These are phyloP conservation scores for Lepetodrilus schrolli DNA, from an alignment of 2,888 invertebrate genomes.

Conservation along the genomic window DNA sequence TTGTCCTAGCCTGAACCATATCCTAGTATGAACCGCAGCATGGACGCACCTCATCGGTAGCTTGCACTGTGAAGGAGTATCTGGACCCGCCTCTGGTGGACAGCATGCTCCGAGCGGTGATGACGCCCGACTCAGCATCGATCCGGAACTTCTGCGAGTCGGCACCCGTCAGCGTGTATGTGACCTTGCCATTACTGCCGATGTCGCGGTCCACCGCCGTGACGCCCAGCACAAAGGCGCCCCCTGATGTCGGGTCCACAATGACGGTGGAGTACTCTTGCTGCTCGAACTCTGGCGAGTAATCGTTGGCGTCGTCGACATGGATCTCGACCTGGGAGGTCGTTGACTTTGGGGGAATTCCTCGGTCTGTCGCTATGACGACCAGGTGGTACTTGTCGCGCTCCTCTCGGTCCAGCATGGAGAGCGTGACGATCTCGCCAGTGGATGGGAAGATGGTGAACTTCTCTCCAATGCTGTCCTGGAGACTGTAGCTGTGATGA, in stretches of 20 bases:
- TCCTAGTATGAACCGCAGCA: too few species aligned
- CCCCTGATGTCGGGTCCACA: constrained; percentile 85
- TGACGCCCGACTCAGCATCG: constrained; percentile 88
- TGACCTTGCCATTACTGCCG: constrained; percentile 86
- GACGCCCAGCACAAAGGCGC: constrained; percentile 91
- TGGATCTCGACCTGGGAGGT: constrained; percentile 80
- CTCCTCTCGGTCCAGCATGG: constrained; percentile 83
- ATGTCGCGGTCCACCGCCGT: constrained; percentile 89
- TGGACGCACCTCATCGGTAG: constrained; percentile 81
- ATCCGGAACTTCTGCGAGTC: constrained; percentile 87
- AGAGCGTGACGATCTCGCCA: constrained; percentile 82
- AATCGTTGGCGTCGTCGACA: constrained; percentile 87
- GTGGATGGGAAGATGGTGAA: constrained; percentile 87
- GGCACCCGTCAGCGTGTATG: constrained; percentile 85
- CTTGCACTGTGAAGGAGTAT: constrained; percentile 77
- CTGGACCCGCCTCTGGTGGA: constrained; percentile 36
- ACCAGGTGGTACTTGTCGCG: constrained; percentile 66
- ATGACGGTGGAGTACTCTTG: constrained; percentile 84
- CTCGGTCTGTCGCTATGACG: constrained; percentile 71
- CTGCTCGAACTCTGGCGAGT: constrained; percentile 81
- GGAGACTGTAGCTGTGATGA: constrained; percentile 82
- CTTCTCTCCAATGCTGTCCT: constrained; percentile 82
- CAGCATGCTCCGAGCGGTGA: constrained; percentile 81
- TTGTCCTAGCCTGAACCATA: too few species aligned
- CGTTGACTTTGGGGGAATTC: constrained; percentile 59